A percentile compares a stretch with the other conserved stretches of the same genome.
Conservation (phyloP, 1,140 invertebrate species). For the Drosophila orena region DNA sequence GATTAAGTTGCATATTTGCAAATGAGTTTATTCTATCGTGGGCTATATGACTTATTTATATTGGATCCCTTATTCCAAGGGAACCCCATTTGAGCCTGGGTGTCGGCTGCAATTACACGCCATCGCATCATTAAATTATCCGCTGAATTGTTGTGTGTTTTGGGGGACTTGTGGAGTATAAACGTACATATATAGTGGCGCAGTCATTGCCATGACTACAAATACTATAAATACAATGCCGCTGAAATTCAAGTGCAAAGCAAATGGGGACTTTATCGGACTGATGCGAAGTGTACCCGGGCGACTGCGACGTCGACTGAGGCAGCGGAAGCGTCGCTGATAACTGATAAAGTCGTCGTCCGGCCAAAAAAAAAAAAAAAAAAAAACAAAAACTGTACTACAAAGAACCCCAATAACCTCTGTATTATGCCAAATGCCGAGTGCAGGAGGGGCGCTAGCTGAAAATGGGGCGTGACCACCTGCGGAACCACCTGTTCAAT, state of each 20-base stretch:
- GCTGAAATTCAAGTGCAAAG: constrained; percentile 72
- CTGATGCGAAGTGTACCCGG: constrained; percentile 49
- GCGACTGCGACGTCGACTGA: constrained; percentile 19
- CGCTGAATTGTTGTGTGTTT: constrained; percentile 11
- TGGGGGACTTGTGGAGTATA: constrained; percentile 10
- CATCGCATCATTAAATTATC: constrained; percentile 14
- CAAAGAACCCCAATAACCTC: background rate
- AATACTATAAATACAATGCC: constrained; percentile 71
- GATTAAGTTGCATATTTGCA: no score
- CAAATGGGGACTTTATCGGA: constrained; percentile 60
- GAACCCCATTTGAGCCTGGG: constrained; percentile 6
- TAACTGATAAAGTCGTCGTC: constrained; percentile 44
- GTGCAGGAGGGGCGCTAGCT: constrained; percentile 57
- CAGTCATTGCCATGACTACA: constrained; percentile 45
- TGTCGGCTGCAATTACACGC: constrained; percentile 23
- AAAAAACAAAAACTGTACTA: background rate
- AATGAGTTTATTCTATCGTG: no score
- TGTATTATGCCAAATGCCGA: constrained; percentile 58
- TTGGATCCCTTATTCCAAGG: background rate
- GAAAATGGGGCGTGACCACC: constrained; percentile 57
- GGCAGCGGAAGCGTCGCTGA: constrained; percentile 66
- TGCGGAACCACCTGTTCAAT: constrained; percentile 57
- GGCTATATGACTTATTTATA: no score
- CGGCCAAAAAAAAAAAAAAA: constrained; percentile 11
- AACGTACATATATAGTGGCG: constrained; percentile 18